phyloP scores from a whole-genome alignment of 2,888 invertebrate species.

The Dexiosoma caninum region DNA sequence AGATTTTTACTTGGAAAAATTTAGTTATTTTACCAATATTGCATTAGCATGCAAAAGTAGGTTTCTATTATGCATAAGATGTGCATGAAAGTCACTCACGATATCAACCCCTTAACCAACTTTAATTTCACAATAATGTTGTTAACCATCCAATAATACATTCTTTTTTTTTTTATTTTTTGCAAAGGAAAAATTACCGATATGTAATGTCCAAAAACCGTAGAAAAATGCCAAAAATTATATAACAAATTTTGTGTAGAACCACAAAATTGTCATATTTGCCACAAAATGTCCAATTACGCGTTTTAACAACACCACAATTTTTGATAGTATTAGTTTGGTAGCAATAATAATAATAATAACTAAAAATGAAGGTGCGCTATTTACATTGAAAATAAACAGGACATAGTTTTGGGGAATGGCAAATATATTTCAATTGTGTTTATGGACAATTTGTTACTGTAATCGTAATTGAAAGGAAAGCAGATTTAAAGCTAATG shows the following conservation, averaged over 20 bases:
- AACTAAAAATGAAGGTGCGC: background rate
- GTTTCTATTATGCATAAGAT: too few species aligned
- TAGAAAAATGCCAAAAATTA: slow-evolving; percentile 33
- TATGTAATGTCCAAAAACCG: background rate
- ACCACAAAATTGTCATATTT: slow-evolving; percentile 67
- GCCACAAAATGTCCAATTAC: slow-evolving; percentile 67
- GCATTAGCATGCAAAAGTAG: too few species aligned
- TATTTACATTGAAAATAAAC: slow-evolving; percentile 35
- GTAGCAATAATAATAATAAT: slow-evolving; percentile 14
- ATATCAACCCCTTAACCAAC: too few species aligned
- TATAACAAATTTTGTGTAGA: slow-evolving; percentile 59
- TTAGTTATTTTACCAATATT: too few species aligned
- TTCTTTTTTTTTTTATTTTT: too few species aligned
- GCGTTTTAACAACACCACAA: slow-evolving; percentile 63
- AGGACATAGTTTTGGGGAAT: slow-evolving; percentile 23
- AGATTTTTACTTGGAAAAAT: too few species aligned
- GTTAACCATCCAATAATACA: slow-evolving; percentile 19
- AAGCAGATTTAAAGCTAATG: background rate
- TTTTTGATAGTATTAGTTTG: slow-evolving; percentile 57
- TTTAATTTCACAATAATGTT: slow-evolving; percentile 48
- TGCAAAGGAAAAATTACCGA: slow-evolving; percentile 2
- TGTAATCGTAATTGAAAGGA: background rate
- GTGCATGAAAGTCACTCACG: too few species aligned
- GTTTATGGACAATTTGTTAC: too few species aligned
- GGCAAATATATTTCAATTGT: slow-evolving; percentile 3